Evolutionary conservation across 2,797 vertebrate genomes (phyloP).

Genomic region (Gephyroberyx darwinii): DNA sequence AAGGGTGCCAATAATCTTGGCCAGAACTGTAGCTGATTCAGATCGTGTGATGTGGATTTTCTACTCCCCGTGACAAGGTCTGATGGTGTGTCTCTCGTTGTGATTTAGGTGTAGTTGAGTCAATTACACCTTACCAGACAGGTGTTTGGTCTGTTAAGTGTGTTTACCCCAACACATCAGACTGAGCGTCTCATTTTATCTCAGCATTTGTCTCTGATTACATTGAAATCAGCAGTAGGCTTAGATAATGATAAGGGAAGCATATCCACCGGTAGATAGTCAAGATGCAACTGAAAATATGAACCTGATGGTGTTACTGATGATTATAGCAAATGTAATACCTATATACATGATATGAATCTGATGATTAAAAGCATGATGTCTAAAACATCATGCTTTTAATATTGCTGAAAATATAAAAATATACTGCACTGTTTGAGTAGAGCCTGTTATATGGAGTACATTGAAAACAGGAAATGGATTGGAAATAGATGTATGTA

Average conservation of each 20-base stretch:
- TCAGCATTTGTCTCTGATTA: slow-evolving; percentile 53
- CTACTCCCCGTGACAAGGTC: slow-evolving; percentile 57
- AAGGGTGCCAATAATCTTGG: too few species aligned
- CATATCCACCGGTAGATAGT: slow-evolving; percentile 34
- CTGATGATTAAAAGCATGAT: neutral
- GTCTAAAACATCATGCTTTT: neutral
- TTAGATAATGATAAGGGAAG: slow-evolving; percentile 45
- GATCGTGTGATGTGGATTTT: slow-evolving; percentile 38
- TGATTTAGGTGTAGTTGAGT: slow-evolving; percentile 50
- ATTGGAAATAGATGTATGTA: slow-evolving; percentile 6
- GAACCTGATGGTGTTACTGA: neutral
- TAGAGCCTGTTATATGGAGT: neutral
- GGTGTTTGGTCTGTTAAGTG: slow-evolving; percentile 58
- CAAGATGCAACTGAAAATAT: slow-evolving; percentile 40
- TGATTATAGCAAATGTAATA: slow-evolving; percentile 21
- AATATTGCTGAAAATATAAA: neutral
- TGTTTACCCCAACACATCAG: slow-evolving; percentile 45
- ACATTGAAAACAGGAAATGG: neutral
- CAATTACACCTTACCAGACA: slow-evolving; percentile 59
- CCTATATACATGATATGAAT: neutral
- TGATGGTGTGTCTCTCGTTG: slow-evolving; percentile 43
- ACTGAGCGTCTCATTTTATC: slow-evolving; percentile 15
- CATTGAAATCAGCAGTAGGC: slow-evolving; percentile 38
- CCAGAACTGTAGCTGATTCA: slow-evolving; percentile 49
- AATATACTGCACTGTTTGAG: neutral